Evolutionary conservation across 2,888 invertebrate species (phyloP).

Genomic region (Brenthis hecate): DNA sequence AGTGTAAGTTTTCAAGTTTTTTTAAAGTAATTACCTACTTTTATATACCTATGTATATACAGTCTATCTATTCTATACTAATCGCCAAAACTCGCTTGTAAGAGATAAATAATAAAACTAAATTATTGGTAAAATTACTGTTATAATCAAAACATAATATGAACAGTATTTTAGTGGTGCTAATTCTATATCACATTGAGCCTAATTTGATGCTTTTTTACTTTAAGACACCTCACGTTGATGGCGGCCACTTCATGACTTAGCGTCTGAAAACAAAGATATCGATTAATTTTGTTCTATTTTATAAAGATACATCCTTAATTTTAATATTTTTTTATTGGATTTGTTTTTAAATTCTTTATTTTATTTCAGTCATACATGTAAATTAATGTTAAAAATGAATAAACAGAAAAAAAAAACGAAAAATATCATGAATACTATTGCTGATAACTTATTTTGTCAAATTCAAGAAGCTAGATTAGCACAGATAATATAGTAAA

Average conservation of each 20-base stretch:
- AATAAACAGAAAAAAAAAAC: no score
- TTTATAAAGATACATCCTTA: no score
- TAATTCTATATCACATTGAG: constrained; percentile 39
- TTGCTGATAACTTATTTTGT: background rate
- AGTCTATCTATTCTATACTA: no score
- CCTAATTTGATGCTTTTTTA: background rate
- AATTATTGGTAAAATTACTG: constrained; percentile 10
- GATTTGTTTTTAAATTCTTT: no score
- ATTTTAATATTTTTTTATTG: no score
- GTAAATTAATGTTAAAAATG: no score
- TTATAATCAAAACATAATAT: constrained; percentile 23
- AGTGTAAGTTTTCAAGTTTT: no score
- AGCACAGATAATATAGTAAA: constrained; percentile 2
- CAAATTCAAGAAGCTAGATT: background rate
- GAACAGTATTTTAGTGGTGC: constrained; percentile 40
- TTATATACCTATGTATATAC: no score
- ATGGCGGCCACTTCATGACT: constrained; percentile 27
- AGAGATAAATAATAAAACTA: background rate
- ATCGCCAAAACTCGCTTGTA: no score
- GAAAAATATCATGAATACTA: no score
- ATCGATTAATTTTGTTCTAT: background rate
- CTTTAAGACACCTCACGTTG: background rate
- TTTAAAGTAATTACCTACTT: no score
- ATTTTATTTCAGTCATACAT: no score
- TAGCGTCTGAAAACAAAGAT: constrained; percentile 57